These are phyloP conservation scores for Ochotona princeps DNA, from an alignment of 2,113 vertebrate genomes.

Conservation along the genomic window DNA sequence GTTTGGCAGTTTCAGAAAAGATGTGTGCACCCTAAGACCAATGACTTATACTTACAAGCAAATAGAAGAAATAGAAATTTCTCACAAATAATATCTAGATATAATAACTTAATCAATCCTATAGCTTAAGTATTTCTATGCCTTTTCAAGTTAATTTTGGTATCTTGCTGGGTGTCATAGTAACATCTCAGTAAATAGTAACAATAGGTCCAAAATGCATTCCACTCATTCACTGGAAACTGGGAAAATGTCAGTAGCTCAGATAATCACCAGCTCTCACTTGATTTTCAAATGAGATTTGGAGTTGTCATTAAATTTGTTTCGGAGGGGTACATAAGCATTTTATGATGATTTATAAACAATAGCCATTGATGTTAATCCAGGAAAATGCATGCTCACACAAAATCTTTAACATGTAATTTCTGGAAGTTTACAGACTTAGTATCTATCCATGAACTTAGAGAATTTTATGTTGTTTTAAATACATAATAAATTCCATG, in stretches of 20 bases:
- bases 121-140: background rate
- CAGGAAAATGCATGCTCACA: background rate
- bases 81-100: background rate
- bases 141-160: slow-evolving; percentile 1
- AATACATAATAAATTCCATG: background rate
- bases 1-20: background rate
- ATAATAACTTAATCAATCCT: background rate
- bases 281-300: background rate
- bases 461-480: slow-evolving; percentile 8
- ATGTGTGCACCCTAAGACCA: background rate
- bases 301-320: background rate
- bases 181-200: background rate
- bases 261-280: background rate
- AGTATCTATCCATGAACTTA: background rate
- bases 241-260: background rate
- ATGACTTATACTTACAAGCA: background rate
- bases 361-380: background rate
- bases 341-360: background rate
- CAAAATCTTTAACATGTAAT: background rate
- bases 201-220: background rate
- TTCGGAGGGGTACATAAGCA: background rate
- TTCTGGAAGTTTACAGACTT: background rate
- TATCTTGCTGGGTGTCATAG: background rate
- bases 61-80: background rate
- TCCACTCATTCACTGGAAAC: background rate